Evolutionary conservation across 2,113 vertebrate genomes (phyloP), one percentile per base, ranked within the genome.

Genomic region (Solea solea): DNA sequence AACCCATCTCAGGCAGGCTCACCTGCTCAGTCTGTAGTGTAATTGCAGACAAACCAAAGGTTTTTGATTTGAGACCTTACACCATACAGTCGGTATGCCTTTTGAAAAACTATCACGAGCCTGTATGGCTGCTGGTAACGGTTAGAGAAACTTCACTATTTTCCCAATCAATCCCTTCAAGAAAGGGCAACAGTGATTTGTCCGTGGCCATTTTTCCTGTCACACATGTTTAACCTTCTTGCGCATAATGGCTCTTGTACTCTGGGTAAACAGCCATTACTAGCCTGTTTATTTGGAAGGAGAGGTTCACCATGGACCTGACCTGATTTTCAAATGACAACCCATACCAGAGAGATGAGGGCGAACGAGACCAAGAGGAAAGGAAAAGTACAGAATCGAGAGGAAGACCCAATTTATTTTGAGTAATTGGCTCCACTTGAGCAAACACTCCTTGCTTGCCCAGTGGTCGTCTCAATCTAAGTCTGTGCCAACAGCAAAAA

Each of bases 351-450:
- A 75, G 67, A 88, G 86, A 91, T 78, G 87, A 91, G 83, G 77
- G 80, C 59, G 57, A 40, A 40, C 45, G 27, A 27, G 72, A 53
- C 76, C 16, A 62, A 34, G 74, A 78, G 49, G 78, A 72, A 86
- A 79, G 70, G 85, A 52, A 79, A 64, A 71, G 70, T 44, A 67
- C 74, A 71, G 81, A 83, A 85, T 72, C 52, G 78, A 90, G 86
- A 88, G 89, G 90, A 93, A 88, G 88, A 91, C 88, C 84, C 90
- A 89, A 92, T 93, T 93, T 92, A 93, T 92, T 93, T 92, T 82
- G 78, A 87, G 88, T 94, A 94, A 94, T 94, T 94, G 92, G 90
- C 93, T 92, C 90, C 93, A 94, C 93, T 93, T 94, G 92, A 93
- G 89, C 88, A 94, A 94, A 94, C 91, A 93, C 72, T 82, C 59